A percentile compares a stretch with the other conserved stretches of the same genome.
Conservation (phyloP, 2,113 vertebrate species). For the Polyodon spathula region DNA sequence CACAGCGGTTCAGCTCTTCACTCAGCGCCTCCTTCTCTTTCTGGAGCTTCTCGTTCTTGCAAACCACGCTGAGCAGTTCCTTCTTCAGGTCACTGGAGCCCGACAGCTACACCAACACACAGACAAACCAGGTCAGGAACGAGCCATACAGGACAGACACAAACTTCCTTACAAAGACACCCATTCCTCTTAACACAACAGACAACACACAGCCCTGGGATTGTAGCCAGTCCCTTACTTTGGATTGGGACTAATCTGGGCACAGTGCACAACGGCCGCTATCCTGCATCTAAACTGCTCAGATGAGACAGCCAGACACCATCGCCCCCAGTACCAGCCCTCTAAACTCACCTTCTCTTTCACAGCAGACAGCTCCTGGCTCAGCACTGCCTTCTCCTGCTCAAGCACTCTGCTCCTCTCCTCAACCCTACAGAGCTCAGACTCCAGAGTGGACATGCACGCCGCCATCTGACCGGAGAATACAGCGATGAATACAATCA, state of each 20-base stretch:
- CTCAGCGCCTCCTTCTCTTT: constrained; percentile 62
- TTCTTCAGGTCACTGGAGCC: constrained; percentile 13
- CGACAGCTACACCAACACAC: background rate
- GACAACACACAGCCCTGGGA: too few relatives aligned
- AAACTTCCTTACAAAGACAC: background rate
- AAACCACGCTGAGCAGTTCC: constrained; percentile 10
- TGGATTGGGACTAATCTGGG: too few relatives aligned
- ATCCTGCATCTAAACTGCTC: too few relatives aligned
- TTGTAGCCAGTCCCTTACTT: background rate
- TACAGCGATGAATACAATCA: constrained; percentile 33
- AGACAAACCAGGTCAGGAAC: background rate
- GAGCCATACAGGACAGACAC: too few relatives aligned
- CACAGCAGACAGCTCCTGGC: constrained; percentile 52
- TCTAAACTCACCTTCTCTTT: constrained; percentile 45
- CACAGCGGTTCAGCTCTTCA: constrained; percentile 55
- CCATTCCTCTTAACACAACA: background rate
- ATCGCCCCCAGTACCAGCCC: too few relatives aligned
- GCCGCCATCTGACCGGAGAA: constrained; percentile 39
- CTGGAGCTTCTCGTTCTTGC: constrained; percentile 55
- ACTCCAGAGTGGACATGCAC: constrained; percentile 65
- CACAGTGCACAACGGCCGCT: too few relatives aligned
- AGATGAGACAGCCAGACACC: too few relatives aligned
- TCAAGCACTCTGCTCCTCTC: constrained; percentile 53
- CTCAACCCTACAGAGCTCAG: constrained; percentile 64
- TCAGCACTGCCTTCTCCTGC: constrained; percentile 65